These are phyloP conservation scores for Argyrosomus japonicus DNA, from an alignment of 2,113 vertebrate species.

Conservation along the genomic window DNA sequence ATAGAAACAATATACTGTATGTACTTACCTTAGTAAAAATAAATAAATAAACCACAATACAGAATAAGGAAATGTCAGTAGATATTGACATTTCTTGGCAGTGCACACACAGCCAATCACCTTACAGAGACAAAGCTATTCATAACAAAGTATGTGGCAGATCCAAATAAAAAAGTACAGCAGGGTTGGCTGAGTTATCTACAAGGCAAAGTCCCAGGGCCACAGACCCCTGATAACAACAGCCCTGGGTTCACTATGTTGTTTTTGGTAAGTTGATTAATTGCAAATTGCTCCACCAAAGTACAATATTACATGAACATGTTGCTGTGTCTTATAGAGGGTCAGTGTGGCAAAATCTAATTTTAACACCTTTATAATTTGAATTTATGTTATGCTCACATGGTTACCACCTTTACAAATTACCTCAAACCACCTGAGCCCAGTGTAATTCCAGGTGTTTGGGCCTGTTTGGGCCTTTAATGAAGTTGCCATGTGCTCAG, in stretches of 20 bases:
- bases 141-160: not conserved
- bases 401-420: not conserved
- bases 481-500: not conserved
- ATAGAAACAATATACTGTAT: not conserved
- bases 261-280: not conserved
- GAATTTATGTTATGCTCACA: not conserved
- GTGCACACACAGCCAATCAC: not conserved
- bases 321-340: too few relatives aligned
- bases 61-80: not conserved
- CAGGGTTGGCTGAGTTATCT: not conserved
- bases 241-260: not conserved
- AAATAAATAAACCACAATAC: not conserved
- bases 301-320: too few relatives aligned
- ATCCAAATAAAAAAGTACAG: not conserved
- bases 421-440: not conserved
- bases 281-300: too few relatives aligned
- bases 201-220: too few relatives aligned
- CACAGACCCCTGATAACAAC: not conserved
- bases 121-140: constrained; percentile 5
- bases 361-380: not conserved
- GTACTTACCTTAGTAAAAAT: not conserved
- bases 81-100: constrained; percentile 5
- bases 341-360: not conserved
- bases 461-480: not conserved
- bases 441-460: not conserved